Conservation (phyloP, 2,888 invertebrate species). For the Junonia oenone region DNA sequence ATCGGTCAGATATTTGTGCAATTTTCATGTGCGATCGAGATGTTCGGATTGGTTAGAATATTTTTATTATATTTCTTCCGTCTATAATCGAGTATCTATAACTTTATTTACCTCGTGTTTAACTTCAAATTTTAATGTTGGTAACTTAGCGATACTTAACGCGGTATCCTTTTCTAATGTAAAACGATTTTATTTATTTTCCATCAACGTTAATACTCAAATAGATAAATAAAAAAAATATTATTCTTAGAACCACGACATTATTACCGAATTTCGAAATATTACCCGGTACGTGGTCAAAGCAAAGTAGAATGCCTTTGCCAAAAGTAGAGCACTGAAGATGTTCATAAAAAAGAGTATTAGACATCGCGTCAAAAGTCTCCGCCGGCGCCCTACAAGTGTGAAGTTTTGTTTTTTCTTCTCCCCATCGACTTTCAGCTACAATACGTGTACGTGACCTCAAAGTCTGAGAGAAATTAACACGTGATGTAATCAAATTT, state of each 20-base stretch:
- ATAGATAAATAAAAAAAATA: too few species aligned
- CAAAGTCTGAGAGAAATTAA: conserved; percentile 3
- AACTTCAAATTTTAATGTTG: too few species aligned
- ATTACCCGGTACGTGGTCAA: neutral
- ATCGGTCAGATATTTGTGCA: too few species aligned
- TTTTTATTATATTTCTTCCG: too few species aligned
- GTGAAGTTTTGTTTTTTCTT: conserved; percentile 21
- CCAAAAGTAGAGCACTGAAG: conserved; percentile 18
- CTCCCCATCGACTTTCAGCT: conserved; percentile 18
- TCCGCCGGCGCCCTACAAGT: conserved; percentile 10
- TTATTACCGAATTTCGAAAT: neutral
- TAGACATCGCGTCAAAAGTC: conserved; percentile 17
- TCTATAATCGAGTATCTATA: too few species aligned
- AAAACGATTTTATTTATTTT: too few species aligned
- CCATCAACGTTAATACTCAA: too few species aligned
- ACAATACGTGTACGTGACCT: conserved; percentile 23
- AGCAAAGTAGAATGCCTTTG: conserved; percentile 10
- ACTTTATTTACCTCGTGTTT: too few species aligned
- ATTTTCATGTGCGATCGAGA: neutral
- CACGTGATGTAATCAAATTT: conserved; percentile 1
- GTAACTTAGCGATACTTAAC: too few species aligned
- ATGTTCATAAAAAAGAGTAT: conserved; percentile 10
- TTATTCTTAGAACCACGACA: too few species aligned
- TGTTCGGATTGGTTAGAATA: neutral
- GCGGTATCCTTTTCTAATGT: too few species aligned